Evolutionary conservation across 2,888 invertebrate genomes (phyloP), one percentile per base, ranked within the genome.

Genomic region (Rhagium mordax): DNA sequence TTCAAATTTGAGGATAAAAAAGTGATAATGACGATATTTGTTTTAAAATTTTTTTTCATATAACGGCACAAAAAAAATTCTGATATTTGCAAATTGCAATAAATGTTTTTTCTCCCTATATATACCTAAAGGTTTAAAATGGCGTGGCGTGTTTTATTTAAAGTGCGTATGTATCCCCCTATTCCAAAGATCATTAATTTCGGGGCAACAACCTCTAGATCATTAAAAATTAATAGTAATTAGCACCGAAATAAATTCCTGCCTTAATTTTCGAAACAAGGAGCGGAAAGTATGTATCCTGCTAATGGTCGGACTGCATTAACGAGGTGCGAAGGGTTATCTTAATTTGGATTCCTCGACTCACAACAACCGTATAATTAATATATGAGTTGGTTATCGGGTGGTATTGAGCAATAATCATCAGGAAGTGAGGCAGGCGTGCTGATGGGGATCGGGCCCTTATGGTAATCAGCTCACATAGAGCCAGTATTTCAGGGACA

Each of bases 401-500:
- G 48, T 21, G n/a, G 59, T 71, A 71, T 71, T 59, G 65, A 65
- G 66, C 66, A 66, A 66, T 71, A 71, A 71, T 66, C 60, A 66
- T 66, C 59, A 41, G 71, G 49, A 71, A 65, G 71, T 53, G 71
- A 71, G 61, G 59, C 51, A 10, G 57, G 70, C 64, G 47, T 60
- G 8, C 69, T 29, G 69, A 29, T 49, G 29, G 53, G 65, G 62
- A 55, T 51, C 61, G 10, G 57, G 59, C 73, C 71, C 70, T 72
- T 76, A 76, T 77, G 77, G 73, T 76, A 78, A 79, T 79, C 74
- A 66, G 70, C 75, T 79, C 79, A 78, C 79, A 77, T 77, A 76
- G 65, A 49, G 72, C 76, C 75, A 68, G 72, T 79, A 78, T 79
- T 74, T 79, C 74, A 79, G 72, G 73, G 55, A 71, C 74, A 47